Percentiles rank a stretch among this genome's conserved stretches.
phyloP scores from a whole-genome alignment of 1,140 invertebrate genomes.

The Mizuhopecten yessoensis region DNA sequence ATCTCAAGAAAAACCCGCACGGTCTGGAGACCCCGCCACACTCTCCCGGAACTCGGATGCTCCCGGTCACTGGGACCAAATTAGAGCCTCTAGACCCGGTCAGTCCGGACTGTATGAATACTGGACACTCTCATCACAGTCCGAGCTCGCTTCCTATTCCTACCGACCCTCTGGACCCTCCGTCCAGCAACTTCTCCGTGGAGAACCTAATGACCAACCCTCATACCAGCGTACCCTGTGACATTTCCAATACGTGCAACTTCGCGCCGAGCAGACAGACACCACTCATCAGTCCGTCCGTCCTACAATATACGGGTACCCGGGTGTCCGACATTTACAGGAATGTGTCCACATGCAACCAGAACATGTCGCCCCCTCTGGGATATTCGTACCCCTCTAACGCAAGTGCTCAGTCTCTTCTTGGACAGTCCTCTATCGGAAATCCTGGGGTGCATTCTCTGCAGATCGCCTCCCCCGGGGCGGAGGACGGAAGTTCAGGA shows the following conservation, averaged over 20 bases:
- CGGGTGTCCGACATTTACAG: constrained; percentile 75
- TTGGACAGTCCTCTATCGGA: constrained; percentile 58
- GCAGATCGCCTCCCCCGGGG: constrained; percentile 56
- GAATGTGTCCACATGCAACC: constrained; percentile 68
- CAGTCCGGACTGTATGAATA: constrained; percentile 57
- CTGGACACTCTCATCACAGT: constrained; percentile 50
- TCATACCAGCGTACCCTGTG: constrained; percentile 66
- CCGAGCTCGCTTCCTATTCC: constrained; percentile 72
- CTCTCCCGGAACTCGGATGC: constrained; percentile 45
- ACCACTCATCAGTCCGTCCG: constrained; percentile 72
- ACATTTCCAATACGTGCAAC: constrained; percentile 68
- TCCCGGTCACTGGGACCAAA: constrained; percentile 66
- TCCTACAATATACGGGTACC: constrained; percentile 72
- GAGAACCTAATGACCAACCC: constrained; percentile 79
- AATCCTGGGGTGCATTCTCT: constrained; percentile 47
- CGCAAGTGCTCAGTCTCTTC: constrained; percentile 62
- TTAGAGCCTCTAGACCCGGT: constrained; percentile 74
- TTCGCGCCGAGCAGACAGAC: constrained; percentile 70
- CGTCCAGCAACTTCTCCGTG: constrained; percentile 77
- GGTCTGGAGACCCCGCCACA: constrained; percentile 55
- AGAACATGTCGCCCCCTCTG: constrained; percentile 63
- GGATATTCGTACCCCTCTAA: constrained; percentile 61
- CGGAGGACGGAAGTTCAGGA: constrained; percentile 61
- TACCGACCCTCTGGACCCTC: constrained; percentile 67
- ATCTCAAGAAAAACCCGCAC: constrained; percentile 46